Conservation (phyloP, 2,888 invertebrate species). For the Helicoverpa assulta region DNA sequence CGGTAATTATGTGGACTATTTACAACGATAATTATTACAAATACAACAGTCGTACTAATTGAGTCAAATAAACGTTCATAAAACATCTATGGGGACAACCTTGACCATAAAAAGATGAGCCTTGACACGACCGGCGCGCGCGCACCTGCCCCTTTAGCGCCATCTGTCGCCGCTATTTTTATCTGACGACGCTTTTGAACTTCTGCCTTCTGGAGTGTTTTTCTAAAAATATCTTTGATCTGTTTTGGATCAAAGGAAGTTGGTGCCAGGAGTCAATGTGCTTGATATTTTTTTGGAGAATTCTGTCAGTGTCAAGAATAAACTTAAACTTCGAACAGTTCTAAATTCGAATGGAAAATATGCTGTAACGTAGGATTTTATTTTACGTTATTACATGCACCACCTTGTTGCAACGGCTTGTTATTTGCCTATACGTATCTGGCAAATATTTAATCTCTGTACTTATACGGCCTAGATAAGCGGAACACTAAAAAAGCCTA, state of each 20-base stretch:
- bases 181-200: slow-evolving; percentile 38
- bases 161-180: slow-evolving; percentile 64
- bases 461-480: slow-evolving; percentile 20
- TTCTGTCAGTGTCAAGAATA: slow-evolving; percentile 12
- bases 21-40: slow-evolving; percentile 46
- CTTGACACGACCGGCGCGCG: slow-evolving; percentile 70
- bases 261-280: slow-evolving; percentile 15
- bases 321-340: slow-evolving; percentile 5
- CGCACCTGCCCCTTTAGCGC: slow-evolving; percentile 68
- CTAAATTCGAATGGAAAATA: neutral
- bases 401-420: slow-evolving; percentile 2
- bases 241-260: slow-evolving; percentile 28
- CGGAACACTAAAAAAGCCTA: slow-evolving; percentile 2
- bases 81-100: slow-evolving; percentile 62
- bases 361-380: neutral
- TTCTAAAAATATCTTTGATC: slow-evolving; percentile 21
- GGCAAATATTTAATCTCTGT: slow-evolving; percentile 28
- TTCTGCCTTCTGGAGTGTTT: slow-evolving; percentile 10
- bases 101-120: slow-evolving; percentile 72
- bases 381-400: neutral
- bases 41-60: slow-evolving; percentile 50
- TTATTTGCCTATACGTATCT: neutral
- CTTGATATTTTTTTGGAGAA: slow-evolving; percentile 11
- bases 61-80: slow-evolving; percentile 56
- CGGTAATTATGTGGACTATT: slow-evolving; percentile 28